Conservation (phyloP, 2,797 vertebrate species). For the Poecile montanus region DNA sequence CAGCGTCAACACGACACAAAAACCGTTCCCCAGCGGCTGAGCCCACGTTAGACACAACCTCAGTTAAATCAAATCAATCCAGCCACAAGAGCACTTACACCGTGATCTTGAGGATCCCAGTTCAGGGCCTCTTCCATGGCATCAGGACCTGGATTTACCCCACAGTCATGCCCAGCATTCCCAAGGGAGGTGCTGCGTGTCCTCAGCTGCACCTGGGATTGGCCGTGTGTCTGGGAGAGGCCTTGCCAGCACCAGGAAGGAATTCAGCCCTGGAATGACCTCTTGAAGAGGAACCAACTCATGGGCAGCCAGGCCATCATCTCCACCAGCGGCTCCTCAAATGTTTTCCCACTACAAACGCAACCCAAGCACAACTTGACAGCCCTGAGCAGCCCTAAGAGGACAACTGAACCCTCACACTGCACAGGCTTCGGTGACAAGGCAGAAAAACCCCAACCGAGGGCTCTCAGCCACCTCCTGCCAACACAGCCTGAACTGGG, state of each 20-base stretch:
- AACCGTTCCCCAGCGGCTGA: neutral
- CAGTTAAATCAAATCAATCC: neutral
- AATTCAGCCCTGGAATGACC: neutral
- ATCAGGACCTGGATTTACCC: neutral
- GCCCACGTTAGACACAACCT: accelerated
- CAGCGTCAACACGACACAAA: neutral
- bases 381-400: neutral
- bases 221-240: neutral
- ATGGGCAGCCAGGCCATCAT: neutral
- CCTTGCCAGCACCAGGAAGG: neutral
- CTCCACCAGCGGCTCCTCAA: neutral
- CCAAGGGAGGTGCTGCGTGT: neutral
- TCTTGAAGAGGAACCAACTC: neutral
- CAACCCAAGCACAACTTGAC: neutral
- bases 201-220: neutral
- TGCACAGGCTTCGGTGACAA: neutral
- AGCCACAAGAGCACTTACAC: neutral
- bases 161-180: neutral
- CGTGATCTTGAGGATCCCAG: neutral
- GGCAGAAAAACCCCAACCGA: neutral
- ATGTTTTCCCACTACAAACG: neutral
- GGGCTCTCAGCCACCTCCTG: neutral
- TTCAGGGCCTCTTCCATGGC: neutral
- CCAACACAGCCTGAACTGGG: neutral
- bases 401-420: neutral